Evolutionary conservation across 2,888 invertebrate species (phyloP).

Genomic region (Leptinotarsa haldemani): DNA sequence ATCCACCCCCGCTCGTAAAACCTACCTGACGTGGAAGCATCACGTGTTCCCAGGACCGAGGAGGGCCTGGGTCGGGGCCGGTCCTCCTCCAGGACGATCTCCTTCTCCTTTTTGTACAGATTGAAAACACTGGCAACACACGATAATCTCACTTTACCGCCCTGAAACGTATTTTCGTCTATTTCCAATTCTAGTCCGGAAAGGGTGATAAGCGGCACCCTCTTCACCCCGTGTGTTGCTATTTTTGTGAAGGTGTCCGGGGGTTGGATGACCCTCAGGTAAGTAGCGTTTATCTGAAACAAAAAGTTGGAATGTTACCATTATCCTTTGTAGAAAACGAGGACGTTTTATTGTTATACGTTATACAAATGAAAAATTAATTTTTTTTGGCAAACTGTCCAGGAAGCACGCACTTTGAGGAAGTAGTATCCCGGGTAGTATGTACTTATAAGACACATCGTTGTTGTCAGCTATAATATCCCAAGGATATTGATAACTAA

Average conservation of each 20-base stretch:
- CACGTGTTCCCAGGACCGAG: slow-evolving; percentile 78
- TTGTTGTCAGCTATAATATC: no score
- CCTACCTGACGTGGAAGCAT: slow-evolving; percentile 65
- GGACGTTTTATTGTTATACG: no score
- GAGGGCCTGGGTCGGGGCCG: slow-evolving; percentile 80
- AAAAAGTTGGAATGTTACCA: background rate
- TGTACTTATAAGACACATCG: no score
- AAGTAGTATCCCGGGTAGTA: no score
- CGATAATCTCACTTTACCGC: slow-evolving; percentile 74
- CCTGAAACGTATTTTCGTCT: slow-evolving; percentile 73
- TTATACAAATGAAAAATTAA: no score
- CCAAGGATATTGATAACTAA: no score
- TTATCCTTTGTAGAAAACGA: no score
- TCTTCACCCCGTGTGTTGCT: slow-evolving; percentile 21
- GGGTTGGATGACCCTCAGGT: slow-evolving; percentile 44
- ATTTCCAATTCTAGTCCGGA: slow-evolving; percentile 71
- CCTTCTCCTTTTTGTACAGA: slow-evolving; percentile 73
- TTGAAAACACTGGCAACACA: slow-evolving; percentile 78
- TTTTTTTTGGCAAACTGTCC: no score
- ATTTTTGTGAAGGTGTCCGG: slow-evolving; percentile 49
- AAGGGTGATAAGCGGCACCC: slow-evolving; percentile 37
- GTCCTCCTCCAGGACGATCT: slow-evolving; percentile 77
- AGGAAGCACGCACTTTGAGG: no score
- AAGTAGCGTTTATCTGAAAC: slow-evolving; percentile 58
- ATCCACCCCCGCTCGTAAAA: background rate